Evolutionary conservation across 2,888 invertebrate genomes (phyloP), one percentile per base, ranked within the genome.

Genomic region (Drosophila meridionalis): DNA sequence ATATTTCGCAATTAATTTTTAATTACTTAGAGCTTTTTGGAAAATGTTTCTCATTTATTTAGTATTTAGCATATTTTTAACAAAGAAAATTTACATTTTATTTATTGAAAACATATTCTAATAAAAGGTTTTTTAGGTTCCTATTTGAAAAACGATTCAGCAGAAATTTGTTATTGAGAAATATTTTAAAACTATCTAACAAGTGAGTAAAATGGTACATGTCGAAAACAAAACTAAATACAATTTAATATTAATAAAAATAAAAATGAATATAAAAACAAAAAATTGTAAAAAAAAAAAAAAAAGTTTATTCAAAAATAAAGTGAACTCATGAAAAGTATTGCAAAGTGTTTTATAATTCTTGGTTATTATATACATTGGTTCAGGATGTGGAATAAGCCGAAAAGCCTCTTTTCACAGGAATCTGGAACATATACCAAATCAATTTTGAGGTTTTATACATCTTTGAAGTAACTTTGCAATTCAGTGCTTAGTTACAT

Each of bases 271-370:
- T 34, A 80, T 47, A 63, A 70, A 55, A 72, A 61, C 58, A 56
- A 68, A 73, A 69, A 69, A 87, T 68, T 86, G 77, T 86, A 89
- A 83, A 75, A 87, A 80, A 64, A 70, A n/a, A n/a, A n/a, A 75
- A 73, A 64, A 70, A 76, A 56, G 82, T 76, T 80, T 71, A 76
- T 81, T 74, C 65, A 66, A 73, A 69, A 78, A 78, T 89, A 86
- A 86, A 86, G 62, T 74, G 52, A 75, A 86, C 74, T 89, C 77
- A 77, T 69, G 74, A 82, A 73, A 87, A 70, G 14, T 43, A 45
- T n/a, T 20, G 1, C 5, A 40, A 20, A 5, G 7, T 34, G 26
- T 40, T 57, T 2, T 11, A 2, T 36, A 28, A 14, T 30, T 30
- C 20, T 20, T 20, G 20, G 9, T 6, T 42, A 36, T 36, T 3